Conservation (phyloP, 2,113 vertebrate genomes). For the Echinops telfairi region DNA sequence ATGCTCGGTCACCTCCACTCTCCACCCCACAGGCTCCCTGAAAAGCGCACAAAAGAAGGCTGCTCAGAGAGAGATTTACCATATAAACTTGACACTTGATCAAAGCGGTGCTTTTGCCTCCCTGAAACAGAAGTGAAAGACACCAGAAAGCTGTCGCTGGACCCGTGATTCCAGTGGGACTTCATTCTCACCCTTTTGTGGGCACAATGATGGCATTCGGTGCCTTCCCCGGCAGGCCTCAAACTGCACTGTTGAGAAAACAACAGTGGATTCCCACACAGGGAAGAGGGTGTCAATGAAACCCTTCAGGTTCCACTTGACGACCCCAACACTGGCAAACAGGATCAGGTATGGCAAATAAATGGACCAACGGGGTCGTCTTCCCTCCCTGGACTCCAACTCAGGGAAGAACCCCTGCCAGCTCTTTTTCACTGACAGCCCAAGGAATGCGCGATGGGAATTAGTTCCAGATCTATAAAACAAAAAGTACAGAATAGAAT, state of each 20-base stretch:
- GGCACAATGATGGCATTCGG: constrained; percentile 63
- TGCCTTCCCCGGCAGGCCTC: not conserved
- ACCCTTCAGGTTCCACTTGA: no score
- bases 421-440: not conserved
- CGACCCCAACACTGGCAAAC: no score
- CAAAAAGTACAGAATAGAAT: not conserved
- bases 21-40: constrained; percentile 46
- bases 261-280: not conserved
- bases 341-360: not conserved
- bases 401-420: no score
- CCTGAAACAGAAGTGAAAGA: constrained; percentile 55
- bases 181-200: constrained; percentile 16
- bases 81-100: constrained; percentile 36
- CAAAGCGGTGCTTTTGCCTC: constrained; percentile 63
- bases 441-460: not conserved
- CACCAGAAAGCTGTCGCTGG: not conserved
- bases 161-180: not conserved
- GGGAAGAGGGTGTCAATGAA: not conserved
- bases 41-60: constrained; percentile 62
- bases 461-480: not conserved
- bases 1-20: constrained; percentile 51
- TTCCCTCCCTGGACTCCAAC: fast-evolving
- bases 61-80: constrained; percentile 52
- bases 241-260: constrained; percentile 31
- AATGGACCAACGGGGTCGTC: not conserved